phyloP scores from a whole-genome alignment of 2,888 invertebrate species.

The Zaprionus obscuricornis region DNA sequence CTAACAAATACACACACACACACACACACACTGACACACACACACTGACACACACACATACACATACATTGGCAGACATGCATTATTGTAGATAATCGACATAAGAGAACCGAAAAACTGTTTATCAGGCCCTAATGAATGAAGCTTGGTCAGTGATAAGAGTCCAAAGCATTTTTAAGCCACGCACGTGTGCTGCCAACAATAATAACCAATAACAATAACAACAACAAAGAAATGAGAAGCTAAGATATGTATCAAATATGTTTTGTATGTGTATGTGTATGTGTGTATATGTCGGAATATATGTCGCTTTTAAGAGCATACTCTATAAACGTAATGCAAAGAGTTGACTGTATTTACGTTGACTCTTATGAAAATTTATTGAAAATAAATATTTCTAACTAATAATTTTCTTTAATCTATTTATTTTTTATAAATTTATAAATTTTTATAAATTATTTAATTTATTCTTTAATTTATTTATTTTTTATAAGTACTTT shows the following conservation, averaged over 20 bases:
- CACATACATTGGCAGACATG: neutral
- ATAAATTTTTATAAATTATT: too few species aligned
- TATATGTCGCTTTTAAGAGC: too few species aligned
- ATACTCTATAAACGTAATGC: too few species aligned
- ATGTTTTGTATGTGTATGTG: neutral
- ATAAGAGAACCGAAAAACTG: conserved; percentile 32
- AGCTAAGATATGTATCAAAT: neutral
- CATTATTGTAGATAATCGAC: conserved; percentile 56
- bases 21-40: conserved; percentile 12
- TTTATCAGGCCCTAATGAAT: conserved; percentile 68
- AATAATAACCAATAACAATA: conserved; percentile 8
- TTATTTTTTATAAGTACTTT: too few species aligned
- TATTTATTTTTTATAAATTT: too few species aligned
- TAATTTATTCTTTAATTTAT: too few species aligned
- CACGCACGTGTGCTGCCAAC: conserved; percentile 56
- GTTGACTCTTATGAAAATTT: too few species aligned
- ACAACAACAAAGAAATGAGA: conserved; percentile 3
- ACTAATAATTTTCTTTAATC: too few species aligned
- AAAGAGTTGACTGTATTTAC: too few species aligned
- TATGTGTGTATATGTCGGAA: neutral
- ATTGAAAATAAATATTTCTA: too few species aligned
- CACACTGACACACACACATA: conserved; percentile 1
- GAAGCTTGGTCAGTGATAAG: conserved; percentile 58
- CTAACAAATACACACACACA: neutral
- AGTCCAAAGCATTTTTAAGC: conserved; percentile 30